Conservation (phyloP, 2,797 vertebrate genomes). For the Melanotaenia pygmaea region DNA sequence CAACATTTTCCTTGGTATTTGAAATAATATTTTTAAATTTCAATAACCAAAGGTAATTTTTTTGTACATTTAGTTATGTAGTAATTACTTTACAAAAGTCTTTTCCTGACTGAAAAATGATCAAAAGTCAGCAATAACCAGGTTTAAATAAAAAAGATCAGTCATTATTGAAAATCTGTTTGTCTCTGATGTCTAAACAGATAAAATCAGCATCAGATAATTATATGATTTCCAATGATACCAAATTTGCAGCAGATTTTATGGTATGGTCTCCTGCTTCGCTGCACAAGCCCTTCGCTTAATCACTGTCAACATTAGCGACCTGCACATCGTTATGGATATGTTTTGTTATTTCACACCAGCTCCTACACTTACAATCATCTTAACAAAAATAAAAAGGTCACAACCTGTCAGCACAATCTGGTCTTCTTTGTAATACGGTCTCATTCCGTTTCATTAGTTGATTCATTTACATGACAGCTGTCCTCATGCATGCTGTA, state of each 20-base stretch:
- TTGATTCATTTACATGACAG: conserved; percentile 78
- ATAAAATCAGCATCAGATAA: conserved; percentile 54
- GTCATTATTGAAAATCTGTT: conserved; percentile 47
- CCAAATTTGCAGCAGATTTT: conserved; percentile 48
- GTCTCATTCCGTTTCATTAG: conserved; percentile 67
- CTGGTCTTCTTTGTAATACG: conserved; percentile 39
- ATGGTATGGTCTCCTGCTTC: conserved; percentile 52
- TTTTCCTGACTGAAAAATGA: conserved; percentile 54
- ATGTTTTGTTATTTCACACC: conserved; percentile 35
- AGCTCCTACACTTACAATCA: conserved; percentile 19
- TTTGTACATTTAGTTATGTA: conserved; percentile 30
- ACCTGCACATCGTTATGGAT: conserved; percentile 44
- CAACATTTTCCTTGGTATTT: background rate
- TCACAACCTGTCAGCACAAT: conserved; percentile 56
- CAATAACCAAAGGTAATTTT: conserved; percentile 16
- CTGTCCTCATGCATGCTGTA: conserved; percentile 65
- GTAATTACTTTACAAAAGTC: conserved; percentile 10
- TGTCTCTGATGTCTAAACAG: conserved; percentile 35
- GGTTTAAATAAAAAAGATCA: conserved; percentile 58
- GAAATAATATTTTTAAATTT: conserved; percentile 18
- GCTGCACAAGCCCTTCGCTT: conserved; percentile 48
- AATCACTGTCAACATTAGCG: conserved; percentile 57
- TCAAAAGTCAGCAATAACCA: conserved; percentile 62
- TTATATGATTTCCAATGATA: conserved; percentile 44
- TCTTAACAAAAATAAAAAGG: conserved; percentile 34